Percentiles rank a stretch among this genome's conserved stretches.
Conservation (phyloP, 2,113 vertebrate genomes). For the Melanostigma gelatinosum region DNA sequence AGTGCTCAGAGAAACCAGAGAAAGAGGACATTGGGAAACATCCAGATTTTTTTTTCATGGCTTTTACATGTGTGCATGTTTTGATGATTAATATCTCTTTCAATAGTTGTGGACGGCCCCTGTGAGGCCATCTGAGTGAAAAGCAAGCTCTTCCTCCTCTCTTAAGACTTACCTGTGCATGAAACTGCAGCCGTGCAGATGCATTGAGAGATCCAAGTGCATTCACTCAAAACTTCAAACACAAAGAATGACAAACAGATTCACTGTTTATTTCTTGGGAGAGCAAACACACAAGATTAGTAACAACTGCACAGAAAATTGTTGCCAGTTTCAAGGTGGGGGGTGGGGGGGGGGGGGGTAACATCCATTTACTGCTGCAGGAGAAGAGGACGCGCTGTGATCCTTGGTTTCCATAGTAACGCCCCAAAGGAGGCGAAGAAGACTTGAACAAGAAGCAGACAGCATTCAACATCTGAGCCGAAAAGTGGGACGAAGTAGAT, state of each 20-base stretch:
- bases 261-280: conserved; percentile 55
- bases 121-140: background rate
- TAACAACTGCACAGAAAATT: conserved; percentile 76
- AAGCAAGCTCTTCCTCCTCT: conserved; percentile 11
- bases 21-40: conserved; percentile 18
- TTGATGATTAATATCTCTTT: conserved; percentile 29
- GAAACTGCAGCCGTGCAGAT: conserved; percentile 6
- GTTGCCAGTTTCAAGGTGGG: conserved; percentile 51
- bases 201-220: conserved; percentile 20
- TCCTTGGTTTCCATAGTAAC: conserved; percentile 52
- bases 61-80: conserved; percentile 49
- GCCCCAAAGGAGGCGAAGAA: conserved; percentile 13
- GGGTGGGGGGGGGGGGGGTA: too few relatives aligned
- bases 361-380: conserved; percentile 40
- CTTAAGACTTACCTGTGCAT: conserved; percentile 29
- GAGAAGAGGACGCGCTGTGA: conserved; percentile 26
- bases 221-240: conserved; percentile 55
- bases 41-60: conserved; percentile 29
- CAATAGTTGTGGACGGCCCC: background rate
- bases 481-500: background rate
- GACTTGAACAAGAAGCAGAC: conserved; percentile 15
- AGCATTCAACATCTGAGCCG: conserved; percentile 4
- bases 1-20: conserved; percentile 14
- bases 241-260: conserved; percentile 64
- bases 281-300: conserved; percentile 64